phyloP scores from a whole-genome alignment of 2,888 invertebrate genomes.

The Sussaba pulchella region DNA sequence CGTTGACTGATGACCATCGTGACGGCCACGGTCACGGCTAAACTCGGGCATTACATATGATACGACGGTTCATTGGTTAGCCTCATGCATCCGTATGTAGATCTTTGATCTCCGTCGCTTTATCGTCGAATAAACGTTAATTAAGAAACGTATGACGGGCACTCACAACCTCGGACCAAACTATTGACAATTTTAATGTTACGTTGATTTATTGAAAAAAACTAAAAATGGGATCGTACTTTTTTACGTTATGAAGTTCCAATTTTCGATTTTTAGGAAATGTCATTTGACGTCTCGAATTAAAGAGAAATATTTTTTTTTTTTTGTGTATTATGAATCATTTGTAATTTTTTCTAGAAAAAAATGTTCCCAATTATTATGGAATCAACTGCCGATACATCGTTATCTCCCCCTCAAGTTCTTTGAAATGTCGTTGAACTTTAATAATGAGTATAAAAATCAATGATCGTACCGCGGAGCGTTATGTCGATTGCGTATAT shows the following conservation, averaged over 20 bases:
- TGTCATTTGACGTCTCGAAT: too few relatives aligned
- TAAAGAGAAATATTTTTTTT: slow-evolving; percentile 14
- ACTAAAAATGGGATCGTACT: too few relatives aligned
- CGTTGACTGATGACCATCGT: slow-evolving; percentile 15
- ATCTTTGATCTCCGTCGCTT: background rate
- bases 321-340: too few relatives aligned
- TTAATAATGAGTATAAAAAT: background rate
- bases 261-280: too few relatives aligned
- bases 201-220: too few relatives aligned
- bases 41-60: background rate
- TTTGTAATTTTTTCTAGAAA: background rate
- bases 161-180: too few relatives aligned
- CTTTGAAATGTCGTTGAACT: slow-evolving; percentile 17
- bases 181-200: too few relatives aligned
- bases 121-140: background rate
- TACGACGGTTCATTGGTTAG: background rate
- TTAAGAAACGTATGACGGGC: background rate
- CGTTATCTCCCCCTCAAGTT: slow-evolving; percentile 7
- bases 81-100: background rate
- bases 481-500: background rate
- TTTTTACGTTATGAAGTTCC: too few relatives aligned
- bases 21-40: slow-evolving; percentile 20
- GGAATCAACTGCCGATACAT: background rate
- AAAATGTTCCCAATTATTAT: background rate
- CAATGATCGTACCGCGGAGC: background rate